Evolutionary conservation across 2,113 vertebrate genomes (phyloP).

Genomic region (Trogon melanurus): DNA sequence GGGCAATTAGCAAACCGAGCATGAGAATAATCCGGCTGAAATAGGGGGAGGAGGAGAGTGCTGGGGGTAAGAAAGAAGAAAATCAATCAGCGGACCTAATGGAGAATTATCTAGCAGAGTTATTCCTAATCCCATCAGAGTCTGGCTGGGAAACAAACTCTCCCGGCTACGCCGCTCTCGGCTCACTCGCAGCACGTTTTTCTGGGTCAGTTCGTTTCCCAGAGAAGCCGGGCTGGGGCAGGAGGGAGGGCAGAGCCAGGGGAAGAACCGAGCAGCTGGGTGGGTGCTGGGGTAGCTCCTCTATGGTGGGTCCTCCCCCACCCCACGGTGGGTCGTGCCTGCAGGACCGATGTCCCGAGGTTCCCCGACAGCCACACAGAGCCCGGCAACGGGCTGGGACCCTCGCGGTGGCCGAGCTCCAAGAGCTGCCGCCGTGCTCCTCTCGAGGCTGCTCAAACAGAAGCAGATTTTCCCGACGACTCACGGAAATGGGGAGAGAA

Average conservation of each 20-base stretch:
- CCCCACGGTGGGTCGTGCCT: background rate
- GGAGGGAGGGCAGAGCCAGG: background rate
- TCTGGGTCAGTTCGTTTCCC: slow-evolving; percentile 22
- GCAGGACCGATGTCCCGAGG: background rate
- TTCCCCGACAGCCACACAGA: background rate
- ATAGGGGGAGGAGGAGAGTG: background rate
- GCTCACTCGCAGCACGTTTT: background rate
- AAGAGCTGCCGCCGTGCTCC: background rate
- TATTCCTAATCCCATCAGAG: slow-evolving; percentile 53
- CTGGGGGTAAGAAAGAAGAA: background rate
- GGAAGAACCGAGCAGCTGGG: background rate
- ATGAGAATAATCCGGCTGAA: slow-evolving; percentile 15
- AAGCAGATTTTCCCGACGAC: background rate
- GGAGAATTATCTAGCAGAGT: slow-evolving; percentile 32
- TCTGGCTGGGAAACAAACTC: slow-evolving; percentile 21
- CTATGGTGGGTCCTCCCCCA: background rate
- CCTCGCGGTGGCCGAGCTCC: fast-evolving
- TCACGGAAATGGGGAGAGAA: background rate
- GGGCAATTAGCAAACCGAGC: slow-evolving; percentile 43
- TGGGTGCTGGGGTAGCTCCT: background rate
- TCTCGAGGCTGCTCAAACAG: background rate
- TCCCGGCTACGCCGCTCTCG: background rate
- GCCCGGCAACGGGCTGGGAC: background rate
- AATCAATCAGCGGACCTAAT: slow-evolving; percentile 18
- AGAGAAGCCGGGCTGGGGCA: background rate